phyloP scores from a whole-genome alignment of 2,888 invertebrate genomes.

The Asteroscopus sphinx region DNA sequence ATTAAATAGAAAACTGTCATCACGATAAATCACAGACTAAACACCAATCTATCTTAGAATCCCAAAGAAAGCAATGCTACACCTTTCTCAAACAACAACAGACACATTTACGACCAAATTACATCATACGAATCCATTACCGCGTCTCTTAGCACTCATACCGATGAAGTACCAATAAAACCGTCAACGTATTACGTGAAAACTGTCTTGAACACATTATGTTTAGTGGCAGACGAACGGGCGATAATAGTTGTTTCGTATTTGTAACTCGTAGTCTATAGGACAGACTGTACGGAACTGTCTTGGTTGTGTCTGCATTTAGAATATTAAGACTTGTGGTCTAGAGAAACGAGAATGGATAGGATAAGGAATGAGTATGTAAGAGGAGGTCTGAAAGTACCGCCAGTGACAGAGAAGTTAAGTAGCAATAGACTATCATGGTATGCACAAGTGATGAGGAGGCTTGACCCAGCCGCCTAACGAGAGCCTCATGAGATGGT shows the following conservation, averaged over 20 bases:
- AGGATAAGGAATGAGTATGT: no score
- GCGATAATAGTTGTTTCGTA: slow-evolving; percentile 53
- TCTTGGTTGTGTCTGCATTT: slow-evolving; percentile 43
- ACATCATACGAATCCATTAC: slow-evolving; percentile 36
- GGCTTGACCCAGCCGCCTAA: no score
- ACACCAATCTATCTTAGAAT: background rate
- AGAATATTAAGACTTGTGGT: slow-evolving; percentile 53
- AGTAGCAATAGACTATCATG: background rate
- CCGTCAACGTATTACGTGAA: slow-evolving; percentile 45
- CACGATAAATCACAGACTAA: background rate
- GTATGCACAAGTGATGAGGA: no score
- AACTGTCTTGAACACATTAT: slow-evolving; percentile 42
- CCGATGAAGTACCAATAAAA: slow-evolving; percentile 36
- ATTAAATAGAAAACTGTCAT: background rate
- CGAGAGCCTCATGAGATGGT: no score
- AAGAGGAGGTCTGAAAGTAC: no score
- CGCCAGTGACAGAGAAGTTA: no score
- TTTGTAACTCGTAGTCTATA: slow-evolving; percentile 56
- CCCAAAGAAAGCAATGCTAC: slow-evolving; percentile 3
- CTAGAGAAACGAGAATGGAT: no score
- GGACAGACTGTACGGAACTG: slow-evolving; percentile 31
- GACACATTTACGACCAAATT: slow-evolving; percentile 23
- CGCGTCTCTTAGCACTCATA: slow-evolving; percentile 16
- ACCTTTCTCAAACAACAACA: slow-evolving; percentile 6
- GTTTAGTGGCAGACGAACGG: slow-evolving; percentile 52